Base-by-base conservation (phyloP, 2,113 vertebrate genomes). In the Tringa solitaria region DNA sequence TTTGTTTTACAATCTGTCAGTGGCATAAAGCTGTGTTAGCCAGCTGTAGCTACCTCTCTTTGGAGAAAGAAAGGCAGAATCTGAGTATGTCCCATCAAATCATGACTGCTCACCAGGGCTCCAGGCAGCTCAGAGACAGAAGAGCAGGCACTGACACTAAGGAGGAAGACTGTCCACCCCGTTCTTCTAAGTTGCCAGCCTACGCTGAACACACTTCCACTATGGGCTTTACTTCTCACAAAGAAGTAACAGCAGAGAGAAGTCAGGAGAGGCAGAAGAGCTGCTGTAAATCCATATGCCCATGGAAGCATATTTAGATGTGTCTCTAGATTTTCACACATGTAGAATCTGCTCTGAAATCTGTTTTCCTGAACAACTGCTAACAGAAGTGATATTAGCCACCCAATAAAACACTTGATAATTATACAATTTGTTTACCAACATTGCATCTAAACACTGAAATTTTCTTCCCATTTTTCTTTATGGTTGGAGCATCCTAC, bases 331-430 rank as follows among this genome's bases (percentile, higher is more conserved):
- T 70, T 87, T 95, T 86, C 83, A 84, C 80, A 89, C 51, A 59
- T 81, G 70, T 50, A 91, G 64, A 95, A 89, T 93, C 84, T 96
- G 94, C 69, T 94, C 73, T 70, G 76, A 97, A 96, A 96, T 95
- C 92, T 96, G 95, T 89, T 95, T 73, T 84, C 73, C 51, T 72
- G 80, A 91, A 81, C 76, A 94, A 96, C 93, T 94, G 89, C 65
- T 95, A 95, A 82, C 64, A 72, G 84, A 95, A 96, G 60, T 79
- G 27, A 7, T 78, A 95, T 95, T 97, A 96, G 93, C 83, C 51
- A 87, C 64, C 73, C 84, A 84, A 78, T 87, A 27, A 33, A 87
- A 61, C 64, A 87, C 64, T 92, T 90, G n/a, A n/a, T 96, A 92
- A 95, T 95, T 94, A 95, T n/a, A 89, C 45, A 81, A 23, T 64